Evolutionary conservation across 2,113 vertebrate species (phyloP).

Genomic region (Pantherophis guttatus): DNA sequence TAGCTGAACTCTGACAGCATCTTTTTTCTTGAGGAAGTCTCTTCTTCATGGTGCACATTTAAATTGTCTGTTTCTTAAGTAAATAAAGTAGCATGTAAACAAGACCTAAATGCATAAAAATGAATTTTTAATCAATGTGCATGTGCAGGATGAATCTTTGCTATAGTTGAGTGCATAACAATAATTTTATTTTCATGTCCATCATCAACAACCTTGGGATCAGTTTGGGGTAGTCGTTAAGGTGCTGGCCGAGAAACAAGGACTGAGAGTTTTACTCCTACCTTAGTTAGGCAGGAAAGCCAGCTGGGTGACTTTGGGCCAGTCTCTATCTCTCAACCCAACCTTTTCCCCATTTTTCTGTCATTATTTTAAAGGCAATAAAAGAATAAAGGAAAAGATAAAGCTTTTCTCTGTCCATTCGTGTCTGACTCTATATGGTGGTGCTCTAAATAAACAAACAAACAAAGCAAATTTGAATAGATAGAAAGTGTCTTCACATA

Average conservation of each 20-base stretch:
- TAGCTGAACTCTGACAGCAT: neutral
- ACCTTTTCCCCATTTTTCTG: neutral
- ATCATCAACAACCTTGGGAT: neutral
- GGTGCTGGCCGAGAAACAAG: neutral
- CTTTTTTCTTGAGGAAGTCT: constrained; percentile 22
- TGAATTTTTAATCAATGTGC: neutral
- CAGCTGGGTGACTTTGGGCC: neutral
- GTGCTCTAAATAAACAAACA: neutral
- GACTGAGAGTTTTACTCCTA: neutral
- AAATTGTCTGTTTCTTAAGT: neutral
- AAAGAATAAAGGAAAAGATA: neutral
- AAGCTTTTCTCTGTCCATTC: neutral
- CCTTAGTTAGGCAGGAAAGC: neutral
- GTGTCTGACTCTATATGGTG: too few species aligned
- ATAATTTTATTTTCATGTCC: neutral
- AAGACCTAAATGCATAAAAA: neutral
- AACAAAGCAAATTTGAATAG: neutral
- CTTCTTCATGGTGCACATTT: neutral
- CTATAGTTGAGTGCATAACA: neutral
- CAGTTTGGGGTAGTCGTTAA: neutral
- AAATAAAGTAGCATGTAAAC: neutral
- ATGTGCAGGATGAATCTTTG: neutral
- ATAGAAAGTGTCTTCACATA: too few species aligned
- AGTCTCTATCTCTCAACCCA: neutral
- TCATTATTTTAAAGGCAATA: neutral